phyloP scores from a whole-genome alignment of 2,797 vertebrate genomes.

The Danionella dracula region DNA sequence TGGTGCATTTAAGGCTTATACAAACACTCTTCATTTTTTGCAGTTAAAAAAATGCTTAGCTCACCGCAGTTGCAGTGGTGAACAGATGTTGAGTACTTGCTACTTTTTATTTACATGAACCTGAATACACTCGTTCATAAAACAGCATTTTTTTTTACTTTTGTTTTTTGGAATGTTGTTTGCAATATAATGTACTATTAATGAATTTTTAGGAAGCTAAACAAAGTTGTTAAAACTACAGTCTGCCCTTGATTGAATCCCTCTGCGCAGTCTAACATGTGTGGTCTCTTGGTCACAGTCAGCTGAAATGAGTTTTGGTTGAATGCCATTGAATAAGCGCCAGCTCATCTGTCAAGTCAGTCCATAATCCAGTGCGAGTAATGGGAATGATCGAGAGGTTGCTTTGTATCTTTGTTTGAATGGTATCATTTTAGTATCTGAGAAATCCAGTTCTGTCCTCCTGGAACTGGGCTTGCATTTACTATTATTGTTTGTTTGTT shows the following conservation, averaged over 20 bases:
- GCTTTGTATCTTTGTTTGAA: conserved; percentile 8
- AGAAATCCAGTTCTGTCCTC: not conserved
- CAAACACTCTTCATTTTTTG: not conserved
- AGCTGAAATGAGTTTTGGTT: conserved; percentile 11
- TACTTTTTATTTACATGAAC: too few relatives aligned
- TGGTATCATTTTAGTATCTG: conserved; percentile 12
- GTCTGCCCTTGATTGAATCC: not conserved
- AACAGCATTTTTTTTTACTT: too few relatives aligned
- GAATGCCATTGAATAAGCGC: not conserved
- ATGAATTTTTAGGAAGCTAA: too few relatives aligned
- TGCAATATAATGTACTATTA: too few relatives aligned
- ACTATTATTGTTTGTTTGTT: too few relatives aligned
- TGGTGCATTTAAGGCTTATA: not conserved
- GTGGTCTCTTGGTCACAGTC: not conserved
- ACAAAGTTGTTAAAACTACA: not conserved
- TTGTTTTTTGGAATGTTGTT: too few relatives aligned
- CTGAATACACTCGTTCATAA: too few relatives aligned
- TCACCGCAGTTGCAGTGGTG: not conserved
- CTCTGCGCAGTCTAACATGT: not conserved
- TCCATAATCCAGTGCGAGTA: not conserved
- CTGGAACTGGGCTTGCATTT: not conserved
- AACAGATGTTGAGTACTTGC: too few relatives aligned
- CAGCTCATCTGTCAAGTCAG: not conserved
- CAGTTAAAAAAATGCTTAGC: not conserved
- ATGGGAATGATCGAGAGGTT: conserved; percentile 3